Evolutionary conservation across 2,888 invertebrate species (phyloP).

Genomic region (Drosophila stalkeri): DNA sequence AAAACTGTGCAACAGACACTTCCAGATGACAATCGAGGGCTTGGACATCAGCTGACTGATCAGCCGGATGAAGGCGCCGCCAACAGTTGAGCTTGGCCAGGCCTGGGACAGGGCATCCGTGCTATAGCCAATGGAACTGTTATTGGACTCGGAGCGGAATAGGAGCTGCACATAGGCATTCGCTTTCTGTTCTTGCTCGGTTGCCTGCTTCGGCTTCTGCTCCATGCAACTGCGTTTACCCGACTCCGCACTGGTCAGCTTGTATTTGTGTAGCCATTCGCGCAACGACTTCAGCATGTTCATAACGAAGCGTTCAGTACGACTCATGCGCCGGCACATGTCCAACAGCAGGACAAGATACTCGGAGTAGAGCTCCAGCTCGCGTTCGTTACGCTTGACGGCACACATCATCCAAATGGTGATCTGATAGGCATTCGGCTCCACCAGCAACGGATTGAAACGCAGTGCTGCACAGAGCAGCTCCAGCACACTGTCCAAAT

Average conservation of each 20-base stretch:
- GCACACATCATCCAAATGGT: slow-evolving; percentile 78
- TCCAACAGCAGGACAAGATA: slow-evolving; percentile 81
- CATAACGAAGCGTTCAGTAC: slow-evolving; percentile 82
- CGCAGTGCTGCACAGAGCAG: slow-evolving; percentile 80
- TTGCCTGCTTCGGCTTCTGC: background rate
- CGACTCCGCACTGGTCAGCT: slow-evolving; percentile 41
- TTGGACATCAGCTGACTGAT: slow-evolving; percentile 81
- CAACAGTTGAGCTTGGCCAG: slow-evolving; percentile 81
- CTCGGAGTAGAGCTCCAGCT: slow-evolving; percentile 73
- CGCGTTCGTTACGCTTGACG: slow-evolving; percentile 52
- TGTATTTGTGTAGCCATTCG: slow-evolving; percentile 63
- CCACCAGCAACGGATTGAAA: slow-evolving; percentile 83
- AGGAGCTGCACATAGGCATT: slow-evolving; percentile 27
- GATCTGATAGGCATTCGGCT: slow-evolving; percentile 77
- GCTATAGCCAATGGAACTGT: background rate
- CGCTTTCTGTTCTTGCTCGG: background rate
- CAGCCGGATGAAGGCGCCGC: slow-evolving; percentile 79
- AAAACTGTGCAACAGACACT: slow-evolving; percentile 77
- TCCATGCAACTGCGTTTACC: slow-evolving; percentile 15
- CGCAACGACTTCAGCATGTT: slow-evolving; percentile 78
- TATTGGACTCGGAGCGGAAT: background rate
- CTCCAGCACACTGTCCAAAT: slow-evolving; percentile 72
- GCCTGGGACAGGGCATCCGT: slow-evolving; percentile 46
- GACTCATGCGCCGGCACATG: slow-evolving; percentile 83
- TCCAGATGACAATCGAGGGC: slow-evolving; percentile 84